These are phyloP conservation scores for Oligia fasciuncula DNA, from an alignment of 2,888 invertebrate species.

Conservation along the genomic window DNA sequence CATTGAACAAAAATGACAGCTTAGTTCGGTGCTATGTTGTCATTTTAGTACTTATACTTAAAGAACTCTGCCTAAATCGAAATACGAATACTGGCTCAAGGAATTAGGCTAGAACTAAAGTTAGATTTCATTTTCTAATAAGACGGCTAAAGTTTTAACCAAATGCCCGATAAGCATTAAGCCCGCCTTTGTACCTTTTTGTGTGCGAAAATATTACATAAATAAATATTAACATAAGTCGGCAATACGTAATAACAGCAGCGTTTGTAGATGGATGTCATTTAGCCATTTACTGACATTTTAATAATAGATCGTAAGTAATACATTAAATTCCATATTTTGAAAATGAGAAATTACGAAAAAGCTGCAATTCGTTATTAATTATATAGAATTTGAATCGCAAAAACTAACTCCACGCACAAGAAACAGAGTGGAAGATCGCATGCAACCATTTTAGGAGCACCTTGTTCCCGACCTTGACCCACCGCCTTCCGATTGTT, in stretches of 20 bases:
- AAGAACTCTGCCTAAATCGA: too few relatives aligned
- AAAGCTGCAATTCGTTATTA: background rate
- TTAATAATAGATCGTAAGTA: background rate
- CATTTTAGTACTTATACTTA: too few relatives aligned
- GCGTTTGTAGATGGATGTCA: background rate
- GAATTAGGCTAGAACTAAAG: too few relatives aligned
- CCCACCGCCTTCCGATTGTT: constrained; percentile 34
- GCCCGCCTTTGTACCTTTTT: too few relatives aligned
- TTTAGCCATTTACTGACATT: background rate
- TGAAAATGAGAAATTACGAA: background rate
- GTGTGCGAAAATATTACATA: too few relatives aligned
- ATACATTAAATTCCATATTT: background rate
- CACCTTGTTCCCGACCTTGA: constrained; percentile 43
- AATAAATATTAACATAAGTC: too few relatives aligned
- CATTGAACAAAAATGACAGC: too few relatives aligned
- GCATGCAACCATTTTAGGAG: constrained; percentile 5
- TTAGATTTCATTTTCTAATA: background rate
- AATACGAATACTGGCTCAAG: too few relatives aligned
- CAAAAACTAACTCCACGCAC: background rate
- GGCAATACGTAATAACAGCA: background rate
- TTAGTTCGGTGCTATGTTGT: too few relatives aligned
- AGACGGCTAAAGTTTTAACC: background rate
- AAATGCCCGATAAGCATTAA: background rate
- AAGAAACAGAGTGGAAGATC: background rate
- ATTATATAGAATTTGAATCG: background rate